Percentiles rank a stretch among this genome's conserved stretches.
phyloP scores from a whole-genome alignment of 2,113 vertebrate species.

The Psittacus erithacus region DNA sequence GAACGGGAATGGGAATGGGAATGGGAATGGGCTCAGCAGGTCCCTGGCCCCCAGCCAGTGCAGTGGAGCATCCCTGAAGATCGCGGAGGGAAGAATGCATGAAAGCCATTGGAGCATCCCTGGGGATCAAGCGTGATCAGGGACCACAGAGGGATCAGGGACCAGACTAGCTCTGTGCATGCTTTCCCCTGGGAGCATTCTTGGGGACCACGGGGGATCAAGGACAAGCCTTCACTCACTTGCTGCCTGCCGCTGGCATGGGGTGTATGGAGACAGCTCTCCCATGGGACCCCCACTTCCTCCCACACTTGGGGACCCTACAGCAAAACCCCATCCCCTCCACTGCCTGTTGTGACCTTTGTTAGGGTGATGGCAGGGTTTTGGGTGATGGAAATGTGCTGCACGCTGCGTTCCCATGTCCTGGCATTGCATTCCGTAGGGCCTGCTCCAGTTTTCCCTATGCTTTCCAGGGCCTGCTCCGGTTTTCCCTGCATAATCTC shows the following conservation, averaged over 20 bases:
- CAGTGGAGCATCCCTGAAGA: neutral
- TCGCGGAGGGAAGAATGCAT: rapidly evolving
- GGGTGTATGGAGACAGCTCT: rapidly evolving
- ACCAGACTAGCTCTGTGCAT: neutral
- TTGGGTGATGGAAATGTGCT: neutral
- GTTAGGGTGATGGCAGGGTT: neutral
- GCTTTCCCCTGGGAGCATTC: neutral
- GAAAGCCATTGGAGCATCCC: neutral
- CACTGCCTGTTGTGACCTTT: rapidly evolving
- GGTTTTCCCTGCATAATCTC: neutral
- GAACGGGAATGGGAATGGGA: neutral
- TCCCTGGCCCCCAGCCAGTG: rapidly evolving
- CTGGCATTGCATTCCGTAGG: neutral
- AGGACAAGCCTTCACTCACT: neutral
- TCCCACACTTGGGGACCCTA: rapidly evolving
- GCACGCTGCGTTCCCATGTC: rapidly evolving
- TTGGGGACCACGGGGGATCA: rapidly evolving
- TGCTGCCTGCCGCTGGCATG: rapidly evolving
- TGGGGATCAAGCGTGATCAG: rapidly evolving
- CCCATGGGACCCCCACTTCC: neutral
- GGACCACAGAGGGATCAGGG: neutral
- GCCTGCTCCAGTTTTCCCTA: neutral
- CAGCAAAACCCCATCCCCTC: rapidly evolving
- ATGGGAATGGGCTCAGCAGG: neutral
- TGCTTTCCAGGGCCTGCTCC: neutral